Evolutionary conservation across 2,797 vertebrate genomes (phyloP).

Genomic region (Tapera naevia): DNA sequence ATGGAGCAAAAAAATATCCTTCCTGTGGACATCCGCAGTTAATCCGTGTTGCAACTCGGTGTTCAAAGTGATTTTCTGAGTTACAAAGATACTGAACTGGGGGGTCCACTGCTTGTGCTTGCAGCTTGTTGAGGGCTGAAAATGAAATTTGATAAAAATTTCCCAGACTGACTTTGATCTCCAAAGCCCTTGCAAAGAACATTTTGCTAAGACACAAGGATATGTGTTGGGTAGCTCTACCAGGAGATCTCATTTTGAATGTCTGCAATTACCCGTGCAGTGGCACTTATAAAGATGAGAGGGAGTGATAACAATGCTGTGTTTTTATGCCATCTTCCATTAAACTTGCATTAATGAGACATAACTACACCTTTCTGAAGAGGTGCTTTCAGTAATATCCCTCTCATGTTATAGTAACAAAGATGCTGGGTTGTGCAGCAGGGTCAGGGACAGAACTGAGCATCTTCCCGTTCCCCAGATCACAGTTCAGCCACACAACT

Average conservation of each 20-base stretch:
- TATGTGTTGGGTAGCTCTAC: background rate
- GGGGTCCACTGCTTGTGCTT: background rate
- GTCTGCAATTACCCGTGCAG: constrained; percentile 17
- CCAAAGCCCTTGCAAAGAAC: background rate
- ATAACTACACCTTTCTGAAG: background rate
- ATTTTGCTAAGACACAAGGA: background rate
- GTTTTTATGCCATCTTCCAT: background rate
- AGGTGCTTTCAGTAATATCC: background rate
- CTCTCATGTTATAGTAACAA: background rate
- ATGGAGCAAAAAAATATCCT: background rate
- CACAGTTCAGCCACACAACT: accelerated
- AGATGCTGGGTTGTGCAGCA: background rate
- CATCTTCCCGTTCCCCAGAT: background rate
- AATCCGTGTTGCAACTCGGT: background rate
- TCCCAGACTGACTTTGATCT: constrained; percentile 40
- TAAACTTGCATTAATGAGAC: background rate
- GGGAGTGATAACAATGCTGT: background rate
- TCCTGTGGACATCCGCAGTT: background rate
- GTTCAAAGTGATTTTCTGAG: background rate
- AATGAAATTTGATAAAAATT: no score
- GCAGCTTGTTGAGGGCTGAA: background rate
- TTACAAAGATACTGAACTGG: background rate
- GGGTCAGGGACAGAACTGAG: background rate
- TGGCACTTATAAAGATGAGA: background rate
- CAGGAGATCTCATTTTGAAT: background rate